Conservation (phyloP, 2,113 vertebrate genomes). For the Cryptomyrus ogoouensis region DNA sequence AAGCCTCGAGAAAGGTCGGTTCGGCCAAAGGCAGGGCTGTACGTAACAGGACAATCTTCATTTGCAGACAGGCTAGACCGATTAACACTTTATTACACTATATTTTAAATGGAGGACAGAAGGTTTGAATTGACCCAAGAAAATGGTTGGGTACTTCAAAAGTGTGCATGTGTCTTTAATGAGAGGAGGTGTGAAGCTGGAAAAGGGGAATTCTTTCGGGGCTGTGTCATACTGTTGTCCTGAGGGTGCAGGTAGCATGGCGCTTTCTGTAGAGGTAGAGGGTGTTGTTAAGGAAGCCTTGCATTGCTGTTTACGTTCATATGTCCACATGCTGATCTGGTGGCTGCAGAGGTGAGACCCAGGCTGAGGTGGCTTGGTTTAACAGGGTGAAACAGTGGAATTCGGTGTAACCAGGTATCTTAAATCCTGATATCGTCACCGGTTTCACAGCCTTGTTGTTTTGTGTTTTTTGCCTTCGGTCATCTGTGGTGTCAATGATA, state of each 20-base stretch:
- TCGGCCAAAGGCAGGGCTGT: neutral
- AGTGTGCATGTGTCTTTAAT: neutral
- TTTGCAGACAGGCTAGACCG: neutral
- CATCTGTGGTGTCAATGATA: neutral
- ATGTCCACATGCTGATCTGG: neutral
- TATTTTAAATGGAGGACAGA: neutral
- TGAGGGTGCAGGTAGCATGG: neutral
- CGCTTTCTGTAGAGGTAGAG: neutral
- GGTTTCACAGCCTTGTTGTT: neutral
- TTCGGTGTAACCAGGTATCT: neutral
- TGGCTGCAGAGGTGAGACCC: neutral
- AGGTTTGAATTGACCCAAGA: neutral
- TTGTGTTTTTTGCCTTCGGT: neutral
- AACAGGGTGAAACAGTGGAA: neutral
- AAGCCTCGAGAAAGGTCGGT: neutral
- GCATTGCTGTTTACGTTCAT: neutral
- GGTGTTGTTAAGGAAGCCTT: neutral
- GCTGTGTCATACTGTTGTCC: neutral
- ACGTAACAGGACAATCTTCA: neutral
- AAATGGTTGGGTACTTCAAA: neutral
- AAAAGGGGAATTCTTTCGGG: neutral
- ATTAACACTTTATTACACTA: neutral
- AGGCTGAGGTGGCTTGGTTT: neutral
- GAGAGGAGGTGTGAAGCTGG: neutral
- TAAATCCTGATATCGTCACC: neutral